A percentile compares a stretch with the other conserved stretches of the same genome.
Evolutionary conservation across 2,113 vertebrate species (phyloP).

Genomic region (Trochalopteron elliotii): DNA sequence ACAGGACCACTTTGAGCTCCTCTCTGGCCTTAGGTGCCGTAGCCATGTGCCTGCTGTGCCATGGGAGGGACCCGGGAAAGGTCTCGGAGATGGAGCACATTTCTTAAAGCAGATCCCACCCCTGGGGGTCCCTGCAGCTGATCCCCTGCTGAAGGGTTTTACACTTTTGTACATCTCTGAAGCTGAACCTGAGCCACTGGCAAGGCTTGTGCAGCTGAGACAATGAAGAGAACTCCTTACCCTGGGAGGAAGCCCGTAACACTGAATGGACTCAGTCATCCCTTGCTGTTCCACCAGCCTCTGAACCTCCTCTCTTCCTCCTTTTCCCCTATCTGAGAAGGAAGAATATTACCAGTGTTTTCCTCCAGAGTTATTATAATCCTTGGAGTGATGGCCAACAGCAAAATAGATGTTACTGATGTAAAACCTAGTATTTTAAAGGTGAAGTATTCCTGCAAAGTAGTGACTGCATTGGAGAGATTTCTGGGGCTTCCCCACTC

Average conservation of each 20-base stretch:
- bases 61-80: background rate
- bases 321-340: constrained; percentile 13
- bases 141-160: background rate
- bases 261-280: background rate
- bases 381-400: constrained; percentile 52
- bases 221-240: constrained; percentile 25
- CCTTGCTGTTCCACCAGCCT: constrained; percentile 43
- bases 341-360: constrained; percentile 47
- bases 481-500: constrained; percentile 66
- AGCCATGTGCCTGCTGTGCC: background rate
- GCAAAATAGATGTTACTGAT: constrained; percentile 52
- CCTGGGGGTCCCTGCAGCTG: background rate
- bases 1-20: background rate
- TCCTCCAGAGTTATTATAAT: constrained; percentile 13
- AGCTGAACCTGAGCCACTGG: constrained; percentile 57
- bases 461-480: constrained; percentile 52
- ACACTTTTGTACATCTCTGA: constrained; percentile 2
- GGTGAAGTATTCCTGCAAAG: constrained; percentile 63
- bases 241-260: background rate
- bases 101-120: background rate
- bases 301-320: background rate
- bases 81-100: background rate
- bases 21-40: background rate
- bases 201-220: constrained; percentile 46
- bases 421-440: constrained; percentile 48